phyloP scores from a whole-genome alignment of 2,888 invertebrate genomes.

The Hylaea fasciaria region DNA sequence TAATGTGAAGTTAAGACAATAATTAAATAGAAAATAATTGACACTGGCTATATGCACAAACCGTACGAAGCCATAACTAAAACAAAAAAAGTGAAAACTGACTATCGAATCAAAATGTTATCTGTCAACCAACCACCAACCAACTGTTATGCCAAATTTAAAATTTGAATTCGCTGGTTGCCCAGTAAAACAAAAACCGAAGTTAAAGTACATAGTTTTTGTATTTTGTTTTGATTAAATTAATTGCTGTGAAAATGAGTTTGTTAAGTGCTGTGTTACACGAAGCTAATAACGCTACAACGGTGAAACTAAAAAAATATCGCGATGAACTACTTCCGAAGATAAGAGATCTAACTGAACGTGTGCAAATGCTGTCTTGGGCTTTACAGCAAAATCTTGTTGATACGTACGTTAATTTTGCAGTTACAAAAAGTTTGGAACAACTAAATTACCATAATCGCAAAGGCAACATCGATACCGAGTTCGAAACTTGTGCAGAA shows the following conservation, averaged over 20 bases:
- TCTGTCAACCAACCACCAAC: too few species aligned
- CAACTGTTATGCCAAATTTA: too few species aligned
- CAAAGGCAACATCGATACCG: slow-evolving; percentile 63
- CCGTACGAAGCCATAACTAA: too few species aligned
- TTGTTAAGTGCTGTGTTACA: slow-evolving; percentile 70
- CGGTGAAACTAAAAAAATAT: slow-evolving; percentile 65
- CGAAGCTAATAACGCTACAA: slow-evolving; percentile 67
- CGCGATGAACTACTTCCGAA: slow-evolving; percentile 62
- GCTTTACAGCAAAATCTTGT: slow-evolving; percentile 73
- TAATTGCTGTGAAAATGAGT: slow-evolving; percentile 61
- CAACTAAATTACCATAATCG: slow-evolving; percentile 73
- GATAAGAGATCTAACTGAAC: slow-evolving; percentile 68
- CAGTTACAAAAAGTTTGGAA: slow-evolving; percentile 72
- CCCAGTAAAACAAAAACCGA: slow-evolving; percentile 40
- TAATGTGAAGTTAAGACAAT: too few species aligned
- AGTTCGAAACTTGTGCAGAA: slow-evolving; percentile 55
- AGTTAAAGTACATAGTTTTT: slow-evolving; percentile 13
- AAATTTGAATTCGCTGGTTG: slow-evolving; percentile 6
- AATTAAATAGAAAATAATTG: too few species aligned
- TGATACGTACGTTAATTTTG: slow-evolving; percentile 69
- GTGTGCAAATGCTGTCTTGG: slow-evolving; percentile 72
- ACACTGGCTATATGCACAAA: too few species aligned
- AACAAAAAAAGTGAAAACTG: too few species aligned
- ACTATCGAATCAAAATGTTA: too few species aligned
- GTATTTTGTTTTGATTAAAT: slow-evolving; percentile 3